Conservation (phyloP, 2,888 invertebrate species). For the Biston stratarius region DNA sequence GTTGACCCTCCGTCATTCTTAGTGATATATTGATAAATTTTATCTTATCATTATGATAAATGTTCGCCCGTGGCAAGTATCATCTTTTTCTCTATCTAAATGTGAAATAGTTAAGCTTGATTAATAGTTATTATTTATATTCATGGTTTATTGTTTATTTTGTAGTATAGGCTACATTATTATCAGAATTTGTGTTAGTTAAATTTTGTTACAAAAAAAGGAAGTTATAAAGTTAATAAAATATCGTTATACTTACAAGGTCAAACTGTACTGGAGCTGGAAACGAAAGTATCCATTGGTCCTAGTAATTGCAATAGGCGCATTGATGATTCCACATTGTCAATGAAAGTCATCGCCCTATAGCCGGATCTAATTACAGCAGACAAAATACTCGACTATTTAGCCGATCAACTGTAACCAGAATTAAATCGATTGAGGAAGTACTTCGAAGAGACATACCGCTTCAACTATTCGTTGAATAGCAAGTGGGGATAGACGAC, state of each 20-base stretch:
- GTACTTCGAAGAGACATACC: slow-evolving; percentile 30
- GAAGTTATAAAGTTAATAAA: background rate
- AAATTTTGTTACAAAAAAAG: slow-evolving; percentile 12
- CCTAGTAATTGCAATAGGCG: slow-evolving; percentile 61
- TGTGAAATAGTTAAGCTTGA: slow-evolving; percentile 19
- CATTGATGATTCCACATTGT: slow-evolving; percentile 71
- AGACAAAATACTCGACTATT: slow-evolving; percentile 44
- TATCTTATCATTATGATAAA: slow-evolving; percentile 40
- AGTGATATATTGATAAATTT: slow-evolving; percentile 36
- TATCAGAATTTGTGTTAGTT: background rate
- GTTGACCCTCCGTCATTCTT: slow-evolving; percentile 28
- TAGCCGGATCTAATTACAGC: slow-evolving; percentile 55
- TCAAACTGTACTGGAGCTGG: slow-evolving; percentile 10
- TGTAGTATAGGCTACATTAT: too few relatives aligned
- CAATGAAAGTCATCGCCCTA: slow-evolving; percentile 61
- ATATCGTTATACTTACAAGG: slow-evolving; percentile 29
- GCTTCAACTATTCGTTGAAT: slow-evolving; percentile 34
- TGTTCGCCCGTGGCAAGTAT: slow-evolving; percentile 26
- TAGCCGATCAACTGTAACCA: slow-evolving; percentile 44
- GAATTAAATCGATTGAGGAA: slow-evolving; percentile 42
- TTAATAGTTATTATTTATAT: slow-evolving; percentile 27
- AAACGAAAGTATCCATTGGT: slow-evolving; percentile 16
- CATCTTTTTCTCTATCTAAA: slow-evolving; percentile 11
- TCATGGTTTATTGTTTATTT: background rate
- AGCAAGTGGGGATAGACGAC: slow-evolving; percentile 28